phyloP scores from a whole-genome alignment of 2,888 invertebrate species.

The Eupithecia exiguata region DNA sequence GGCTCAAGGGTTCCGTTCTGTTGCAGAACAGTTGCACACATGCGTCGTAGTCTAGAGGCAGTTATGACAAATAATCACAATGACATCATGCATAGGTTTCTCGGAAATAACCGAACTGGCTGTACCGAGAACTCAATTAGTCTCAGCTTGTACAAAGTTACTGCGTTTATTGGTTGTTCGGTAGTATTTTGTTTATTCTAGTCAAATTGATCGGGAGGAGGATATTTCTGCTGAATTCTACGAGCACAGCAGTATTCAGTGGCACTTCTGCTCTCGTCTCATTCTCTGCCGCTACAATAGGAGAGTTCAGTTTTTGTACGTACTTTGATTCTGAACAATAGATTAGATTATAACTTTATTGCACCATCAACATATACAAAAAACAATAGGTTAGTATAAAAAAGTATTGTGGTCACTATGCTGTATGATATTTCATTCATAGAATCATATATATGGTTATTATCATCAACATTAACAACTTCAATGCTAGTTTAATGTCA shows the following conservation, averaged over 20 bases:
- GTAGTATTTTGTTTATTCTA: neutral
- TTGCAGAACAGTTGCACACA: neutral
- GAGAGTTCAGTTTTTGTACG: neutral
- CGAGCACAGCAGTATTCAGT: neutral
- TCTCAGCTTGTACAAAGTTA: neutral
- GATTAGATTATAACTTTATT: too few species aligned
- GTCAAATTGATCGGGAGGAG: neutral
- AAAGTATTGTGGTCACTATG: neutral
- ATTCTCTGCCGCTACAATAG: neutral
- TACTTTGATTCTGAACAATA: constrained; percentile 3
- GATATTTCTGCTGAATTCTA: neutral
- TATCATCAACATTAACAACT: too few species aligned
- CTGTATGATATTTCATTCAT: neutral
- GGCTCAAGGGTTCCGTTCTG: constrained; percentile 1
- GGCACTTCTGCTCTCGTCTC: neutral
- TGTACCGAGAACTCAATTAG: neutral
- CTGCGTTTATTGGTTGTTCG: neutral
- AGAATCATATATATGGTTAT: too few species aligned
- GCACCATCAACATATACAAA: too few species aligned
- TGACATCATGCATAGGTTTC: constrained; percentile 8
- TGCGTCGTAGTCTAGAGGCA: neutral
- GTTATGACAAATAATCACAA: neutral
- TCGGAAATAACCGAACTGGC: neutral
- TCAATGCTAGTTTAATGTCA: too few species aligned
- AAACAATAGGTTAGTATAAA: too few species aligned